Conservation (phyloP, 1,140 invertebrate genomes). For the Aphaenogaster ashmeadi region DNA sequence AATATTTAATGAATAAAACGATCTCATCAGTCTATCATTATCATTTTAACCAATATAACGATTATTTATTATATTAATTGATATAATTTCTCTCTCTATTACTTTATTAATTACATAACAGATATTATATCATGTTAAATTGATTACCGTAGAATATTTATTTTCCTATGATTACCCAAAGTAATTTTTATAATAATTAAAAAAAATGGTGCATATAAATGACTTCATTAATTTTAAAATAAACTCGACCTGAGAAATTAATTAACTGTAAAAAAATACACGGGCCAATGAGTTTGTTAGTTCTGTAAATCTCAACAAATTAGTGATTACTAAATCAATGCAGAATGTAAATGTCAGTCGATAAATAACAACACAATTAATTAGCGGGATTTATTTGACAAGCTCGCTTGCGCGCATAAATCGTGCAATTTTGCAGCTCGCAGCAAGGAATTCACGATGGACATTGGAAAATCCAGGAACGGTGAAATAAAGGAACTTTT, state of each 20-base stretch:
- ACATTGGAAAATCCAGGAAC: constrained; percentile 34
- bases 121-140: constrained; percentile 30
- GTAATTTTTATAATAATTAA: constrained; percentile 8
- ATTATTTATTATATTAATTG: constrained; percentile 37
- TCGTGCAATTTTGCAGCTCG: constrained; percentile 41
- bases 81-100: not conserved
- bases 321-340: constrained; percentile 53
- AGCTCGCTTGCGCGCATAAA: constrained; percentile 42
- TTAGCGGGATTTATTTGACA: constrained; percentile 61
- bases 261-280: constrained; percentile 42
- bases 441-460: constrained; percentile 39
- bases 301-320: constrained; percentile 45
- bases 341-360: constrained; percentile 37
- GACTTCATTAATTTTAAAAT: constrained; percentile 7
- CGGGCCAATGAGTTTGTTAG: constrained; percentile 5
- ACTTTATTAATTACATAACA: constrained; percentile 24
- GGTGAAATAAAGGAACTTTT: constrained; percentile 67
- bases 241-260: not conserved
- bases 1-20: constrained; percentile 25
- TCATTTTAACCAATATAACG: not conserved
- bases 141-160: not conserved
- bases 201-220: not conserved
- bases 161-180: not conserved
- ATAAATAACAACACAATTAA: constrained; percentile 59
- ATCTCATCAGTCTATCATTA: not conserved